Evolutionary conservation across 2,888 invertebrate species (phyloP).

Genomic region (Drosophila ezoana): DNA sequence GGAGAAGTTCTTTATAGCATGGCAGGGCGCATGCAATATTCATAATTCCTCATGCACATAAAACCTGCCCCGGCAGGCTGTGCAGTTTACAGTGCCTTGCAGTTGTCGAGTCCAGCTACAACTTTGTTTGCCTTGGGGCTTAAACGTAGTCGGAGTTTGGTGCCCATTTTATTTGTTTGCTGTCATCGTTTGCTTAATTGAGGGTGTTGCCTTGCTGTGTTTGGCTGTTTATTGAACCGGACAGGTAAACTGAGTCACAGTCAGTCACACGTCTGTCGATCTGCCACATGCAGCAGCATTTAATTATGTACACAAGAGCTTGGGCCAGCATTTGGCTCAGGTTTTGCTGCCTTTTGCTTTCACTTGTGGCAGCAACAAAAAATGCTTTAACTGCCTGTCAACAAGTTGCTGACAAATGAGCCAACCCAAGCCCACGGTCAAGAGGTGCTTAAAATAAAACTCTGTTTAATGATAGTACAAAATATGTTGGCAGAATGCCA

Average conservation of each 20-base stretch:
- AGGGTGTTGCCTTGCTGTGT: slow-evolving; percentile 55
- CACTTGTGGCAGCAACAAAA: slow-evolving; percentile 33
- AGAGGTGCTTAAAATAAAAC: not conserved
- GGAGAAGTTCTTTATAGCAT: not conserved
- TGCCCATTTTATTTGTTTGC: slow-evolving; percentile 56
- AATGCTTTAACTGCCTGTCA: slow-evolving; percentile 42
- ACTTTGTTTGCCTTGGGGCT: slow-evolving; percentile 48
- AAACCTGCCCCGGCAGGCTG: slow-evolving; percentile 6
- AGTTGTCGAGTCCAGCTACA: slow-evolving; percentile 25
- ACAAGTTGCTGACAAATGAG: slow-evolving; percentile 53
- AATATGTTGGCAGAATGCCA: no score
- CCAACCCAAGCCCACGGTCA: slow-evolving; percentile 4
- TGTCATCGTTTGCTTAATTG: slow-evolving; percentile 58
- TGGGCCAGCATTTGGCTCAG: not conserved
- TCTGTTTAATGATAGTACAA: not conserved
- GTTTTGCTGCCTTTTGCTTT: slow-evolving; percentile 27
- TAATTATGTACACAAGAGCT: slow-evolving; percentile 53
- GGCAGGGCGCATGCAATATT: slow-evolving; percentile 58
- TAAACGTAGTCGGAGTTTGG: slow-evolving; percentile 6
- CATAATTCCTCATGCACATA: slow-evolving; percentile 69
- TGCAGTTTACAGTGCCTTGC: slow-evolving; percentile 28
- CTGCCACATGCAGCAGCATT: slow-evolving; percentile 52
- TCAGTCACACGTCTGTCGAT: slow-evolving; percentile 8
- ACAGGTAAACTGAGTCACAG: not conserved
- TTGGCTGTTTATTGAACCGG: slow-evolving; percentile 53